Percentiles rank a stretch among this genome's conserved stretches.
Evolutionary conservation across 2,888 invertebrate species (phyloP).

Genomic region (Vesta saturnalis): DNA sequence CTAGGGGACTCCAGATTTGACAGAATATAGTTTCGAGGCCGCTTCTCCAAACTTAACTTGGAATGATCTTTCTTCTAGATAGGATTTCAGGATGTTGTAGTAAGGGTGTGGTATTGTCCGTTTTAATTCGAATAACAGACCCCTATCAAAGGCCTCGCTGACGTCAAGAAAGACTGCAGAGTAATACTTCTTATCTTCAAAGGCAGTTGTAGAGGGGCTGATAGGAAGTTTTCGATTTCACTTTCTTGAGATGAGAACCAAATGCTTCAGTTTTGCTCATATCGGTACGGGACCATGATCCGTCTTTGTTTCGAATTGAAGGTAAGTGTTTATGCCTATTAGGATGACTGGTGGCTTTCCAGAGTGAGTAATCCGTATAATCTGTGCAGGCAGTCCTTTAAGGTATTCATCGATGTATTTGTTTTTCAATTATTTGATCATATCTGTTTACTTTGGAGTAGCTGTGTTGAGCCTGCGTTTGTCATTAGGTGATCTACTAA

Average conservation of each 20-base stretch:
- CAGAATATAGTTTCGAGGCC: neutral
- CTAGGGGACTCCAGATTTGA: neutral
- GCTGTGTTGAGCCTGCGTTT: conserved; percentile 1
- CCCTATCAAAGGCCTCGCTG: no score
- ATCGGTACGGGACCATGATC: conserved; percentile 5
- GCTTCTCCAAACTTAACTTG: neutral
- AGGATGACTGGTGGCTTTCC: no score
- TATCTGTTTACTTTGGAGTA: conserved; percentile 7
- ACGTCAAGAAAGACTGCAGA: no score
- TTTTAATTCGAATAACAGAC: no score
- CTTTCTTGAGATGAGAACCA: conserved; percentile 10
- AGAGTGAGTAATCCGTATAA: no score
- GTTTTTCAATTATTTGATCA: conserved; percentile 20
- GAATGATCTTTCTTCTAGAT: neutral
- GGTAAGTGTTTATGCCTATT: no score
- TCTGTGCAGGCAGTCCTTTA: neutral
- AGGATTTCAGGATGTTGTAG: neutral
- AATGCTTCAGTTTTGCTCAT: conserved; percentile 7
- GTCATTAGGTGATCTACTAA: conserved; percentile 17
- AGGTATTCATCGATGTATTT: conserved; percentile 13
- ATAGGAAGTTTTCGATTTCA: conserved; percentile 10
- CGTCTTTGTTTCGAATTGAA: no score
- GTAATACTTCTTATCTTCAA: no score
- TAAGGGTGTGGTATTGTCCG: neutral
- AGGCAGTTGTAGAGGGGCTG: no score